Evolutionary conservation across 2,113 vertebrate genomes (phyloP).

Genomic region (Scolopax mira): DNA sequence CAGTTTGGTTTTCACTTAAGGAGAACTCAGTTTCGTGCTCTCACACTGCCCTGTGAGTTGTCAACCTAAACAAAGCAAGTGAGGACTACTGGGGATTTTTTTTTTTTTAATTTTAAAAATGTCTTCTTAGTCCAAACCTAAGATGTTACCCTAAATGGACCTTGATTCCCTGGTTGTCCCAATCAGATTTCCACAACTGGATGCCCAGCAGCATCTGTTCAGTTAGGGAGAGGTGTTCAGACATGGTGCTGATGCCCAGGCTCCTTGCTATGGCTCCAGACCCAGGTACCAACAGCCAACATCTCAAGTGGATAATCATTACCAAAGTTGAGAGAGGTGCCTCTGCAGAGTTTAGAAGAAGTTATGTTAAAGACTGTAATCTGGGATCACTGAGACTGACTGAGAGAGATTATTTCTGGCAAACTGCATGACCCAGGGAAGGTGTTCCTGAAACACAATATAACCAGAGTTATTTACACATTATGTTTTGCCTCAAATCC

Average conservation of each 20-base stretch:
- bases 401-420: not conserved
- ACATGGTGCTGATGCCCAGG: not conserved
- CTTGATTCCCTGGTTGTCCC: not conserved
- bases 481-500: not conserved
- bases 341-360: not conserved
- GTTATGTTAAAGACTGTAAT: not conserved
- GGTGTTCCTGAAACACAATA: not conserved
- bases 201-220: accelerated
- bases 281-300: not conserved
- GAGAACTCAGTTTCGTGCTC: not conserved
- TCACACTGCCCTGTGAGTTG: not conserved
- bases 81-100: not conserved
- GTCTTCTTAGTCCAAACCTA: not conserved
- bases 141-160: not conserved
- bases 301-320: not conserved
- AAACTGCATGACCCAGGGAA: not conserved
- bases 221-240: not conserved
- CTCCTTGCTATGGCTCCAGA: not conserved
- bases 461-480: not conserved
- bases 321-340: not conserved
- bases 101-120: not conserved
- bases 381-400: not conserved
- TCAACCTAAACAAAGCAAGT: not conserved
- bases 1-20: not conserved
- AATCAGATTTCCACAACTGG: not conserved